Conservation (phyloP, 2,113 vertebrate genomes). For the Microtus ochrogaster region DNA sequence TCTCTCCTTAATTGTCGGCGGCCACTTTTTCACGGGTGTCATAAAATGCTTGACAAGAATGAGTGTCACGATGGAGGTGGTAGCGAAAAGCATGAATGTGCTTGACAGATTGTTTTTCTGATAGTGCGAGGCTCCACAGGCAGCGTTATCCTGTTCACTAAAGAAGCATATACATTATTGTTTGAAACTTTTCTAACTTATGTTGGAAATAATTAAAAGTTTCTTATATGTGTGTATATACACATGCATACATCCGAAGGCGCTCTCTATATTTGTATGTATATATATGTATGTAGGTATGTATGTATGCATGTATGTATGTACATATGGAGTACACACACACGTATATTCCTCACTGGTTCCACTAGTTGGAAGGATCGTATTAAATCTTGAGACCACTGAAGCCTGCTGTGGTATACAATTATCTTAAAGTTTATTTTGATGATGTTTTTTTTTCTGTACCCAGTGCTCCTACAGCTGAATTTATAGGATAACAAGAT, state of each 20-base stretch:
- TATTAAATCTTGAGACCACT: neutral
- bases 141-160: neutral
- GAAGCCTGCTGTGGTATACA: neutral
- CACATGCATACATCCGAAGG: neutral
- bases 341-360: neutral
- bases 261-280: neutral
- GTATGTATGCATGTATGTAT: neutral
- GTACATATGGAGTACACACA: neutral
- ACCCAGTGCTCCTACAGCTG: neutral
- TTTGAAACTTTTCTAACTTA: neutral
- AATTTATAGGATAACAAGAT: neutral
- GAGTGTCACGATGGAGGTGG: slow-evolving; percentile 8
- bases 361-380: neutral
- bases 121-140: neutral
- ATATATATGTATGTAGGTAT: neutral
- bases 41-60: slow-evolving; percentile 46
- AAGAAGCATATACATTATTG: neutral
- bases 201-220: slow-evolving; percentile 39
- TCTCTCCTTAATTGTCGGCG: slow-evolving; percentile 40
- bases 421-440: neutral
- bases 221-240: neutral
- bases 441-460: neutral
- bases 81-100: neutral
- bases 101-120: neutral
- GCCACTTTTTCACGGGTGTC: neutral